Evolutionary conservation across 2,888 invertebrate species (phyloP), one percentile per base, ranked within the genome.

Genomic region (Cabera pusaria): DNA sequence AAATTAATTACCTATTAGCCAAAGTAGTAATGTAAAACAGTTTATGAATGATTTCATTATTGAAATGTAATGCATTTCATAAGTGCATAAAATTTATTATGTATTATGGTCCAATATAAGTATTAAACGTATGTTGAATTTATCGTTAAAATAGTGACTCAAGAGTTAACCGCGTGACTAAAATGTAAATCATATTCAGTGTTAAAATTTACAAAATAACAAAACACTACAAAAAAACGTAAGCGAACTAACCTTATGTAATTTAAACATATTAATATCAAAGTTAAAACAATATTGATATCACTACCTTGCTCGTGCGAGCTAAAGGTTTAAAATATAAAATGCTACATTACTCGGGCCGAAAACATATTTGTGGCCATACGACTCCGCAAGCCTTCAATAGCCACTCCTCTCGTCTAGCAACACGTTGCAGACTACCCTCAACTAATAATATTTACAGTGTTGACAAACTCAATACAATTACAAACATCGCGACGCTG

Each of bases 281-380:
- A 46, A 52, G 81, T 72, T 78, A 77, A 81, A 79, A 79, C 72
- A 77, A 76, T 74, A 60, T 74, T 72, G 72, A 80, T 82, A 84
- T 84, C 79, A 80, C 79, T 72, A 69, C 67, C 74, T 70, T 64
- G 60, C 56, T 47, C 65, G 50, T 52, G 52, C 45, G 56, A 55
- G 60, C 52, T 45, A 33, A 42, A 54, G 66, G 61, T 60, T 57
- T 52, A 57, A 60, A 70, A 72, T 64, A 76, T 75, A 79, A 77
- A 76, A 77, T 76, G 76, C 76, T 80, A 80, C 72, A 72, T 50
- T 49, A 78, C 77, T 76, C 77, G 77, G 87, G 84, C 89, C 88
- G 79, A 84, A 87, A 89, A 90, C 88, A 90, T 89, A 90, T 89
- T 72, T 75, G 75, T 82, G 89, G 89, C 89, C 88, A 72, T 63